A percentile compares a stretch with the other conserved stretches of the same genome.
Conservation (phyloP, 2,113 vertebrate species). For the Prionailurus viverrinus region DNA sequence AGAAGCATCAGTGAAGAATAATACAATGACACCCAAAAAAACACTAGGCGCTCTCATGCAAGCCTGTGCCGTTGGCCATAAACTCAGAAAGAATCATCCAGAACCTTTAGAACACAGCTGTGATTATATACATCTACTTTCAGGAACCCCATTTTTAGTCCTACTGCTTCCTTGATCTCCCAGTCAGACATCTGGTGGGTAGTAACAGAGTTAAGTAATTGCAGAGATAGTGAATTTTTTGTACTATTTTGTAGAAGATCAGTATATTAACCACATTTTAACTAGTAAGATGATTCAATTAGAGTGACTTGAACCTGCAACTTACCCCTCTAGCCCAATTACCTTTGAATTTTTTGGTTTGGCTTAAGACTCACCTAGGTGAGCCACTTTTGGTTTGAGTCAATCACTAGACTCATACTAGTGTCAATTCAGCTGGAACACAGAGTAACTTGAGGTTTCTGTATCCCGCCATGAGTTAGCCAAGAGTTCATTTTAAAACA, state of each 20-base stretch:
- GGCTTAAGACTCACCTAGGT: background rate
- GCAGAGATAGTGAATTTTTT: background rate
- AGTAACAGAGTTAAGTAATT: background rate
- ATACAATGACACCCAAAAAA: background rate
- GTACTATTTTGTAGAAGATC: background rate
- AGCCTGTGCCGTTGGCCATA: background rate
- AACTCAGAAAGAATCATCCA: background rate
- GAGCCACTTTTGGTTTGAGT: background rate
- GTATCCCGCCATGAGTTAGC: background rate
- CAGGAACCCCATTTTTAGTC: background rate
- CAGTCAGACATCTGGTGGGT: background rate
- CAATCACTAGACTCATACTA: background rate
- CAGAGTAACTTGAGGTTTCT: background rate
- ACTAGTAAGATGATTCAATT: background rate
- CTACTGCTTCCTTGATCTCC: background rate
- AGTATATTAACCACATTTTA: background rate
- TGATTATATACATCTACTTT: background rate
- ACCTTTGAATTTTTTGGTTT: background rate
- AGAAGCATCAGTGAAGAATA: background rate
- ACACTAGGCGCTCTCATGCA: background rate
- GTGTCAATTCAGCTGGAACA: background rate
- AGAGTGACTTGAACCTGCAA: background rate
- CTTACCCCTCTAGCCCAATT: background rate
- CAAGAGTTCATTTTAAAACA: background rate
- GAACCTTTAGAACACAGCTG: background rate